A percentile compares a stretch with the other conserved stretches of the same genome.
phyloP scores from a whole-genome alignment of 2,888 invertebrate genomes.

The Ptilodon capucinus region DNA sequence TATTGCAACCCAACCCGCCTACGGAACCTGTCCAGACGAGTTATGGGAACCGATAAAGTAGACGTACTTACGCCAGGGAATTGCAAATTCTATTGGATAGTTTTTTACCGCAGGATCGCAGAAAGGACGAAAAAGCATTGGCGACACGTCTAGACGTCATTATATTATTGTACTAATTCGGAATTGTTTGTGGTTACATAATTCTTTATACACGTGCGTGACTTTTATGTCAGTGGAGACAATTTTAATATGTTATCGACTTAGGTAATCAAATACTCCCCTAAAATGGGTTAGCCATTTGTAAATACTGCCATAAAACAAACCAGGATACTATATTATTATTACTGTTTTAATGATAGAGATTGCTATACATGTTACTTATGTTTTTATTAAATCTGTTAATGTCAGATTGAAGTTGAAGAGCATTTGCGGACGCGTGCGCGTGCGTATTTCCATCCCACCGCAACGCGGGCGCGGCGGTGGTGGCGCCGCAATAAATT shows the following conservation, averaged over 20 bases:
- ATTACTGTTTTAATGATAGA: neutral
- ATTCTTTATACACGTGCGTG: constrained; percentile 11
- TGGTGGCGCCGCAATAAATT: constrained; percentile 58
- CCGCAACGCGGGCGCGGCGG: constrained; percentile 16
- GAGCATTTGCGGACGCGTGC: constrained; percentile 23
- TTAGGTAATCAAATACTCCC: constrained; percentile 19
- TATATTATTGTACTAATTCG: constrained; percentile 23
- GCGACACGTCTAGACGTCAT: constrained; percentile 16
- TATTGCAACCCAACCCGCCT: constrained; percentile 52
- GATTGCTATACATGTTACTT: neutral
- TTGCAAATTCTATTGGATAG: constrained; percentile 46
- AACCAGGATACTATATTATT: neutral
- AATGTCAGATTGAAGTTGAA: constrained; percentile 12
- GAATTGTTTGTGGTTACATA: constrained; percentile 4
- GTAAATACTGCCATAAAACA: constrained; percentile 11
- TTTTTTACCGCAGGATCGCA: constrained; percentile 26
- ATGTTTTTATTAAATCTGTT: neutral
- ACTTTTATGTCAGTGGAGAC: constrained; percentile 8
- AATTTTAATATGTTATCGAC: constrained; percentile 19
- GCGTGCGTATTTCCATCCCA: constrained; percentile 33
- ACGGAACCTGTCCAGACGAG: constrained; percentile 57
- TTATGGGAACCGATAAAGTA: constrained; percentile 60
- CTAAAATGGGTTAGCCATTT: constrained; percentile 16
- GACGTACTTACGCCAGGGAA: constrained; percentile 49
- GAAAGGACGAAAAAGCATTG: constrained; percentile 11